Evolutionary conservation across 2,888 invertebrate species (phyloP), one percentile per base, ranked within the genome.

Genomic region (Microctonus aethiopoides): DNA sequence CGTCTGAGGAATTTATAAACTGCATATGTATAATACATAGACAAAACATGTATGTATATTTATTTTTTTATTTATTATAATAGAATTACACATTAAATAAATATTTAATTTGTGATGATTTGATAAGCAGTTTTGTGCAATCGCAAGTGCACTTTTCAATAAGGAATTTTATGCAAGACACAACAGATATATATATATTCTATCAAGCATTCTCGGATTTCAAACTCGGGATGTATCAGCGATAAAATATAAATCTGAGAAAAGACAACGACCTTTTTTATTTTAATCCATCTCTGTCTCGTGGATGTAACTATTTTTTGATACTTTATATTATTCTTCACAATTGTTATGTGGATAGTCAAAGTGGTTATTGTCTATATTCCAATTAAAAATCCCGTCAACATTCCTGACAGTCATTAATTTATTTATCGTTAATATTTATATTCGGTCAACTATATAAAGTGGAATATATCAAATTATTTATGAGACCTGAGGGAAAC

Each of bases 401-500:
- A 59, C 46, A 51, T 46, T 62, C 9, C 16, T 22, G 22, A 54
- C 41, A 34, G 34, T 54, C 16, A 46, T 54, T 39, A 54, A 67
- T 68, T 67, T 36, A 61, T 62, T 68, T 52, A 62, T 62, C 61
- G 54, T 34, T 68, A 20, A 24, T 26, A 36, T 56, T 67, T 60
- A 60, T 68, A 62, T 56, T 60, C 26, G 36, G 24, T 26, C 29
- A 13, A 39, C 10, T 39, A 11, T 10, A 24, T 9, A 24, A 3
- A 6, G 41, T 41, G n/a, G 41, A 11, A 13, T 13, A n/a, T n/a
- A 59, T 51, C 26, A 9, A 32, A 61, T 26, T 36, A 68, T 68
- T 68, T 61, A 68, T 51, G 68, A 62, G 61, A 16, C 62, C 61
- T 68, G 20, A 39, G 62, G 68, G 68, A 68, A 39, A 56, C 39